Conservation (phyloP, 1,140 invertebrate genomes). For the Brachionus angularis region DNA sequence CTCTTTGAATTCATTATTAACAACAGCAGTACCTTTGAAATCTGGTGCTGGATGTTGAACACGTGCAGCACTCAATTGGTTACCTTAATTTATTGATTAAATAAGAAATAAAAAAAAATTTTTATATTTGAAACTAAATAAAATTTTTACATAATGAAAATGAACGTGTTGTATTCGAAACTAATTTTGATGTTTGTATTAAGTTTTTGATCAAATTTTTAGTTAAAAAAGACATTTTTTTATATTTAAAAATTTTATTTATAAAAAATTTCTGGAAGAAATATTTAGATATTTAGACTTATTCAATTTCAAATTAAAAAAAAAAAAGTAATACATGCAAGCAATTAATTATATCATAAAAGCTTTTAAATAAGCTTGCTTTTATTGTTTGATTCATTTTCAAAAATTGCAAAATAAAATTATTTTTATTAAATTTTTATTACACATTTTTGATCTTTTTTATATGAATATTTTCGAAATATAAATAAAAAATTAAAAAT, state of each 20-base stretch:
- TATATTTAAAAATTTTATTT: conserved; percentile 5
- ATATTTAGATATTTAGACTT: too few species aligned
- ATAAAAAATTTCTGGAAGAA: not conserved
- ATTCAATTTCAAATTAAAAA: too few species aligned
- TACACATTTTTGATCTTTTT: too few species aligned
- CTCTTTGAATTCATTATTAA: conserved; percentile 85
- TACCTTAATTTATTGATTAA: not conserved
- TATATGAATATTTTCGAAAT: too few species aligned
- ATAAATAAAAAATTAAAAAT: too few species aligned
- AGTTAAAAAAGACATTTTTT: conserved; percentile 34
- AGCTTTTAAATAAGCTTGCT: too few species aligned
- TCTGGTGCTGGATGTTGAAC: conserved; percentile 65
- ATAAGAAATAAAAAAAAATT: not conserved
- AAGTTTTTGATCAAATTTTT: conserved; percentile 25
- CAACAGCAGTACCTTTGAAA: conserved; percentile 75
- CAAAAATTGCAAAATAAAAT: too few species aligned
- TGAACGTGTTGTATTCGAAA: not conserved
- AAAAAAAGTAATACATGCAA: too few species aligned
- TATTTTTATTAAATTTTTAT: too few species aligned
- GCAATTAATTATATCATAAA: too few species aligned
- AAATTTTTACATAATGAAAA: conserved; percentile 26
- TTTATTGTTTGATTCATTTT: too few species aligned
- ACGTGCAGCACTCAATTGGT: not conserved
- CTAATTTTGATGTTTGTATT: not conserved
- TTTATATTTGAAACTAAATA: not conserved